Percentiles rank a stretch among this genome's conserved stretches.
phyloP scores from a whole-genome alignment of 2,113 vertebrate genomes.

The Gnathonemus echidnorhynchus region DNA sequence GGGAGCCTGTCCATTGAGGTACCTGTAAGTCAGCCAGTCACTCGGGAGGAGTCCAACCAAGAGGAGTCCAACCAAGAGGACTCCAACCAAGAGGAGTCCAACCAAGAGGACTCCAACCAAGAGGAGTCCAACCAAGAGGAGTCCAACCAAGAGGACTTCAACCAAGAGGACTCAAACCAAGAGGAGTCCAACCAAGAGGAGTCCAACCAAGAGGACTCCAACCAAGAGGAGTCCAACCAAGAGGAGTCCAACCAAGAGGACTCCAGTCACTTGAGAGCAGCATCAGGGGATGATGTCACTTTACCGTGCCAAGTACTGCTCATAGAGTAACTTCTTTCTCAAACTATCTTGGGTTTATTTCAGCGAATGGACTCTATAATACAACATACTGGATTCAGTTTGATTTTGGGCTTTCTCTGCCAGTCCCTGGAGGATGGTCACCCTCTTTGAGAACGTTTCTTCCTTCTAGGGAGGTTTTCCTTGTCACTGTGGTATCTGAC shows the following conservation, averaged over 20 bases:
- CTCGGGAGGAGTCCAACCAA: not conserved
- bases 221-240: too few species aligned
- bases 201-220: too few species aligned
- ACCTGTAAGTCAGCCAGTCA: not conserved
- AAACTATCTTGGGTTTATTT: not conserved
- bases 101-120: too few species aligned
- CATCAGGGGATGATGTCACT: not conserved
- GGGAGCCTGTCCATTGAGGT: not conserved
- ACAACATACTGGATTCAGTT: not conserved
- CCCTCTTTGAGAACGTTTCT: not conserved
- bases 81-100: too few species aligned
- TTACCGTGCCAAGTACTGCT: not conserved
- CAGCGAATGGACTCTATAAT: not conserved
- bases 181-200: too few species aligned
- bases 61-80: too few species aligned
- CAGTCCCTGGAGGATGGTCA: not conserved
- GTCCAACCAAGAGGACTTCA: too few species aligned
- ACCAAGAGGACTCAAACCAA: too few species aligned
- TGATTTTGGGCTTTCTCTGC: not conserved
- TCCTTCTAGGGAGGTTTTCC: not conserved
- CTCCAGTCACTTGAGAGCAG: not conserved
- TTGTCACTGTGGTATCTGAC: not conserved
- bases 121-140: too few species aligned
- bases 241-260: not conserved
- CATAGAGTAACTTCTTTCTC: not conserved